A percentile compares a stretch with the other conserved stretches of the same genome.
Evolutionary conservation across 2,888 invertebrate species (phyloP).

Genomic region (Drosophila engyochracea): DNA sequence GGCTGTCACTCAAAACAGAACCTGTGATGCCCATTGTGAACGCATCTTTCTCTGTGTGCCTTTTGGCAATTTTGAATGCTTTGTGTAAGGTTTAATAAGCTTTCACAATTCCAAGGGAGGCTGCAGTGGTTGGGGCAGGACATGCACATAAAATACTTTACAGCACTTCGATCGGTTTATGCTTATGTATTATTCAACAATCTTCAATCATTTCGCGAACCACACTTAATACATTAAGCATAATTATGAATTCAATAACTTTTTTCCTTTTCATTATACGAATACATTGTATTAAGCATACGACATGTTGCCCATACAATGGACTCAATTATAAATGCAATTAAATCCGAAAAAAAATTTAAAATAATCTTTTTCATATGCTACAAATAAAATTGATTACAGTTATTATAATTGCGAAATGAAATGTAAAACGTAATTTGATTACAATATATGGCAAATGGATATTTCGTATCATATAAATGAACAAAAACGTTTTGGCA

Average conservation of each 20-base stretch:
- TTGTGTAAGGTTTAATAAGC: conserved; percentile 18
- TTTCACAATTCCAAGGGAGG: background rate
- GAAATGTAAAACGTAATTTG: conserved; percentile 46
- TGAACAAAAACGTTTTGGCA: conserved; percentile 38
- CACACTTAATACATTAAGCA: conserved; percentile 18
- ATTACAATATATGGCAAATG: conserved; percentile 25
- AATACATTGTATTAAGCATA: conserved; percentile 37
- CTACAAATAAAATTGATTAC: conserved; percentile 61
- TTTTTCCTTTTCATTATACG: conserved; percentile 11
- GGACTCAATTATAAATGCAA: conserved; percentile 62
- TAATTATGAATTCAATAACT: conserved; percentile 22
- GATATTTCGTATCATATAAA: conserved; percentile 7
- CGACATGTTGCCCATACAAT: conserved; percentile 41
- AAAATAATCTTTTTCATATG: conserved; percentile 21
- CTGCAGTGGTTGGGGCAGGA: background rate
- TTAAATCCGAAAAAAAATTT: conserved; percentile 41
- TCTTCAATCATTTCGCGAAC: background rate
- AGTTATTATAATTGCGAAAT: conserved; percentile 42
- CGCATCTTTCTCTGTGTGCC: conserved; percentile 13
- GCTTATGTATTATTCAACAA: background rate
- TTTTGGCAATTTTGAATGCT: conserved; percentile 28
- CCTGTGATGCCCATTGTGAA: conserved; percentile 44
- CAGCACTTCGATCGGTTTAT: background rate
- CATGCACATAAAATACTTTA: background rate
- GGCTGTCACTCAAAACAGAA: conserved; percentile 48